A percentile compares a stretch with the other conserved stretches of the same genome.
Evolutionary conservation across 2,113 vertebrate genomes (phyloP).

Genomic region (Budorcas taxicolor): DNA sequence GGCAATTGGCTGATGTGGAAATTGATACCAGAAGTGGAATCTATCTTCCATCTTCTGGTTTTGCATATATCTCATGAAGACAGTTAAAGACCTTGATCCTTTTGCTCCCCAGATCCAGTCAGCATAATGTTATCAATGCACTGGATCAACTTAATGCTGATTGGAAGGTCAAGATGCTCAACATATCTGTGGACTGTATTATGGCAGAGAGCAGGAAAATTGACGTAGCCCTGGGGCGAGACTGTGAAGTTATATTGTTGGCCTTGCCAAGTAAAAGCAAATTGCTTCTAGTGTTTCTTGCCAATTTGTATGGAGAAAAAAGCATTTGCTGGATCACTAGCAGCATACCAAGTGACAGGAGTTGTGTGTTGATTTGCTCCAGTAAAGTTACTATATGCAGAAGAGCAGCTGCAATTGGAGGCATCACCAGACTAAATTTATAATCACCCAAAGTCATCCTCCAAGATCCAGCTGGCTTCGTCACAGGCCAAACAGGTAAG

Average conservation of each 20-base stretch:
- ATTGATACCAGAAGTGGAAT: background rate
- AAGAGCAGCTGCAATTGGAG: background rate
- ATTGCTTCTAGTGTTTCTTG: background rate
- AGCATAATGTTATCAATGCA: background rate
- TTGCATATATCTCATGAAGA: background rate
- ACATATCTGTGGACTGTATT: background rate
- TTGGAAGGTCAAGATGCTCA: background rate
- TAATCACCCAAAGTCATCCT: background rate
- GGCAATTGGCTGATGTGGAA: background rate
- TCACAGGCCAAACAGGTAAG: background rate
- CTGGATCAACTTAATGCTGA: background rate
- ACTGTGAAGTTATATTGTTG: slow-evolving; percentile 9
- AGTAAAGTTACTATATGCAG: background rate
- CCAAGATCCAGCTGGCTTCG: background rate
- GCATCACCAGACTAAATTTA: slow-evolving; percentile 7
- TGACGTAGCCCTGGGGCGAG: background rate
- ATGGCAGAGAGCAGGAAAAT: background rate
- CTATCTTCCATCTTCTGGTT: background rate
- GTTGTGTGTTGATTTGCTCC: background rate
- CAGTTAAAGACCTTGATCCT: background rate
- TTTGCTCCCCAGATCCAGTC: background rate
- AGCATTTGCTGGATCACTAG: background rate
- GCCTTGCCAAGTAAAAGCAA: slow-evolving; percentile 21
- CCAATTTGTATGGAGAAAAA: slow-evolving; percentile 5
- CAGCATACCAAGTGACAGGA: background rate